A percentile compares a stretch with the other conserved stretches of the same genome.
phyloP scores from a whole-genome alignment of 2,888 invertebrate genomes.

The Conus canariensis region DNA sequence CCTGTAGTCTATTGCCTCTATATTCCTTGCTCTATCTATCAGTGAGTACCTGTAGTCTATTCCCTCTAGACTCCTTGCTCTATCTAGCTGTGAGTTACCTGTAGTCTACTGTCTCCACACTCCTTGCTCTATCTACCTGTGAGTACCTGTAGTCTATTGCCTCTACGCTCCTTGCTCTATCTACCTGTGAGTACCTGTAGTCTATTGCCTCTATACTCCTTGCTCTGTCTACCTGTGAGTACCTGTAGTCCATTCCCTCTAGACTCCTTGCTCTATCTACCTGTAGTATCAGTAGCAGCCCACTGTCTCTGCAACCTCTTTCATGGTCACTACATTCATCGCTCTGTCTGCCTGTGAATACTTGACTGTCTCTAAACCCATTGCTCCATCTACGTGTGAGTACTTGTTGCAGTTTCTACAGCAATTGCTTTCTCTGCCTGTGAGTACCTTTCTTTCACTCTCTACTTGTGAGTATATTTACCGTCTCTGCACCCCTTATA shows the following conservation, averaged over 20 bases:
- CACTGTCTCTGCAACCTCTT: too few species aligned
- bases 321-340: too few species aligned
- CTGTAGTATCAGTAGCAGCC: too few species aligned
- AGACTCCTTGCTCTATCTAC: not conserved
- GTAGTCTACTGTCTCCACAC: conserved; percentile 12
- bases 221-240: conserved; percentile 44
- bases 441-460: not conserved
- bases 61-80: conserved; percentile 19
- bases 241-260: too few species aligned
- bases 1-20: not conserved
- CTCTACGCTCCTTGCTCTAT: conserved; percentile 11
- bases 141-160: conserved; percentile 6
- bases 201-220: not conserved
- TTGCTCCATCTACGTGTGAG: too few species aligned
- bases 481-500: not conserved
- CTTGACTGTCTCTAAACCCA: not conserved
- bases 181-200: not conserved
- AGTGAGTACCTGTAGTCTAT: not conserved
- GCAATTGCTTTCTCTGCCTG: not conserved
- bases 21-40: not conserved
- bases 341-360: not conserved
- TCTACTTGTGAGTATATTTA: not conserved
- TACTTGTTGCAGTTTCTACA: too few species aligned
- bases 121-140: conserved; percentile 38
- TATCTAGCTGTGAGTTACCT: too few species aligned